Base-by-base conservation (phyloP, 2,797 vertebrate genomes). In the Delichon dasypus region DNA sequence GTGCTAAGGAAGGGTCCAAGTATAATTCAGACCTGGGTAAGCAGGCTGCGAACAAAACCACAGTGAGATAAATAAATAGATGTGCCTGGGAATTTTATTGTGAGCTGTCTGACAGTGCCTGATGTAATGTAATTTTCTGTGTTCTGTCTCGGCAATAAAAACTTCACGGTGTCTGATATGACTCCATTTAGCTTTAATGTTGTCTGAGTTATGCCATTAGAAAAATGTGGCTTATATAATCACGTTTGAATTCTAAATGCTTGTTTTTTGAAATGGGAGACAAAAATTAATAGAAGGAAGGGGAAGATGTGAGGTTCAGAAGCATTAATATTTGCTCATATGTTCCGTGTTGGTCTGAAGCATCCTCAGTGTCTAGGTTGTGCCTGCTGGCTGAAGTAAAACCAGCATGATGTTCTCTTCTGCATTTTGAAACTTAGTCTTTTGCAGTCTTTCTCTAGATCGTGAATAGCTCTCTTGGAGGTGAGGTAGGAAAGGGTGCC, bases 41-140 rank as follows among this genome's bases (percentile, higher is more conserved):
- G 50, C 65, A 88, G 79, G 26, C 55, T 78, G 78, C 32, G 68
- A 19, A 73, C 67, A 88, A 93, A 95, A 38, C 45, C 64, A 19
- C 30, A 25, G 42, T 1, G 17, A 94, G 88, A 87, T 76, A 90
- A 76, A n/a, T n/a, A n/a, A n/a, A 93, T 74, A 88, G 81, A 73
- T 0, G 0, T 93, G 67, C 67, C 45, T 91, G 67, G 70, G 82
- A 88, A 79, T 94, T 93, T 90, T 71, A 86, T 79, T 90, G 73
- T 64, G 45, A 92, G 42, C 61, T 93, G 38, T 85, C 85, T 95
- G 90, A 66, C 85, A 79, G 29, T 45, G 77, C 73, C 67, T 93
- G 90, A 60, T 96, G 19, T 94, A 96, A 95, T 91, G 88, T 88
- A 85, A 95, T 97, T 97, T 93, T 94, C 91, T 88, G 65, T 94